phyloP scores from a whole-genome alignment of 2,888 invertebrate genomes.

The Cerceris rybyensis region DNA sequence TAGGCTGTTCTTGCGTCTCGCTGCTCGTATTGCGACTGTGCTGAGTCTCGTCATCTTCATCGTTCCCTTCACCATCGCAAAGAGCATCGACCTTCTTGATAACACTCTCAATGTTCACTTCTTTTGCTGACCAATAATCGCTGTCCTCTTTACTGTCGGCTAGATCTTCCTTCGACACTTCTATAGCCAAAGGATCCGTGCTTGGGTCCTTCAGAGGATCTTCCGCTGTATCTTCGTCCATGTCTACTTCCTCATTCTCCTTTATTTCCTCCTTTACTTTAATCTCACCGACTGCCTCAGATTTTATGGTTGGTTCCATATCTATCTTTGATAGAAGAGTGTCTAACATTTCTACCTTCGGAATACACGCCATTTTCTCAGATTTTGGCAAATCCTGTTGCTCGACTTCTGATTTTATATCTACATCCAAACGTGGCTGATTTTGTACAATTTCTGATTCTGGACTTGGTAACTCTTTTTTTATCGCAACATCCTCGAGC shows the following conservation, averaged over 20 bases:
- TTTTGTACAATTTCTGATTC: conserved; percentile 50
- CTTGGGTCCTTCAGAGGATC: conserved; percentile 72
- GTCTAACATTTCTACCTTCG: conserved; percentile 52
- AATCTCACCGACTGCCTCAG: conserved; percentile 67
- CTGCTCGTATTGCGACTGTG: conserved; percentile 63
- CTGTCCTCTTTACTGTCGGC: conserved; percentile 86
- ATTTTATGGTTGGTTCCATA: conserved; percentile 44
- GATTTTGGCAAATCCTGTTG: conserved; percentile 48
- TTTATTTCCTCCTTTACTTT: conserved; percentile 68
- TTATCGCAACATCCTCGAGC: conserved; percentile 61
- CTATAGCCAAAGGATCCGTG: conserved; percentile 74
- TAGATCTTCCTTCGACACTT: conserved; percentile 81
- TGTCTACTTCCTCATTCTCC: conserved; percentile 68
- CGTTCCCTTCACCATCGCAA: conserved; percentile 82
- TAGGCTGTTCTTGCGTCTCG: conserved; percentile 67
- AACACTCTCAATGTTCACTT: conserved; percentile 91
- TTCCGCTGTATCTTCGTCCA: conserved; percentile 70
- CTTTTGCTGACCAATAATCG: conserved; percentile 91
- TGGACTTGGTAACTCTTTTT: conserved; percentile 35
- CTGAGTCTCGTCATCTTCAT: conserved; percentile 69
- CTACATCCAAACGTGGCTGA: conserved; percentile 14
- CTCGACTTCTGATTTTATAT: conserved; percentile 61
- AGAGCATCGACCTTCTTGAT: conserved; percentile 90
- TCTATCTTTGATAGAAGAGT: conserved; percentile 60
- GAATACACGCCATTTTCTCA: conserved; percentile 39